Evolutionary conservation across 2,888 invertebrate genomes (phyloP).

Genomic region (Dynastes grantii): DNA sequence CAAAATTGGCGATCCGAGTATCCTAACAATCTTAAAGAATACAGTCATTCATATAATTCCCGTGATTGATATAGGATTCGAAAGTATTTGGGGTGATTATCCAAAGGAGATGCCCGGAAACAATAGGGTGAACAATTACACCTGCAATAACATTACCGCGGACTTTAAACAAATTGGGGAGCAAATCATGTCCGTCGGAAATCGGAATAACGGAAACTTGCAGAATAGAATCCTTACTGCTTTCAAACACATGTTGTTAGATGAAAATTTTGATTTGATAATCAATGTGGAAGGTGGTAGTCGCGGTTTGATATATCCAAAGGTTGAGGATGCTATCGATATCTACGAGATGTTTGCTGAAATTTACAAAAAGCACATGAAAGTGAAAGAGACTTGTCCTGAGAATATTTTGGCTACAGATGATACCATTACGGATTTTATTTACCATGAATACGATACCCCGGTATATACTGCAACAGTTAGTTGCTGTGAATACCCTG

Average conservation of each 20-base stretch:
- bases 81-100: conserved; percentile 69
- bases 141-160: conserved; percentile 68
- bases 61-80: conserved; percentile 75
- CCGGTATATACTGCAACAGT: conserved; percentile 82
- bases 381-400: conserved; percentile 63
- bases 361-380: conserved; percentile 70
- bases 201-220: conserved; percentile 67
- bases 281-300: conserved; percentile 84
- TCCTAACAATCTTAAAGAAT: conserved; percentile 78
- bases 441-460: conserved; percentile 77
- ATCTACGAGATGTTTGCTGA: conserved; percentile 73
- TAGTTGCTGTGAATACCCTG: conserved; percentile 89
- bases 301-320: conserved; percentile 74
- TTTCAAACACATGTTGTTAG: conserved; percentile 78
- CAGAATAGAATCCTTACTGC: conserved; percentile 72
- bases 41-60: conserved; percentile 88
- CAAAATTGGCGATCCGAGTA: conserved; percentile 78
- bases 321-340: conserved; percentile 59
- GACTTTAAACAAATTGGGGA: conserved; percentile 78
- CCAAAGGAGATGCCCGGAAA: conserved; percentile 66
- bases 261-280: conserved; percentile 81
- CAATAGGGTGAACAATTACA: conserved; percentile 59
- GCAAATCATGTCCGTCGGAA: conserved; percentile 73
- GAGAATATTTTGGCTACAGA: conserved; percentile 67
- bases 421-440: conserved; percentile 74